A percentile compares a stretch with the other conserved stretches of the same genome.
phyloP scores from a whole-genome alignment of 2,797 vertebrate genomes.

The Salmo trutta region DNA sequence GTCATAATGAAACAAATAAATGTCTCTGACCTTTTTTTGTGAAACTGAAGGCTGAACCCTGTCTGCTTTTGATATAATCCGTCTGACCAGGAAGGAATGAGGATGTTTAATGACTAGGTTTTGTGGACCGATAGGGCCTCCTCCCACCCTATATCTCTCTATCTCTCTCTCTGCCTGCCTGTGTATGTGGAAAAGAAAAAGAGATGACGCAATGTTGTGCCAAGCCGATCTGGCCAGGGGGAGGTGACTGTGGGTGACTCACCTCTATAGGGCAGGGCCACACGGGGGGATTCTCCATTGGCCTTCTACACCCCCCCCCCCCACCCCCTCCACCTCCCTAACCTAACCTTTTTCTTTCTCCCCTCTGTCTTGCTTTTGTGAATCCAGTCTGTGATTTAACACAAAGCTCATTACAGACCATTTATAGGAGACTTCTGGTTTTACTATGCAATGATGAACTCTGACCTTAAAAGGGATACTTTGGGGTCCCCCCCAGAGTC shows the following conservation, averaged over 20 bases:
- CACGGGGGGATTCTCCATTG: no score
- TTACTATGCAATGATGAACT: background rate
- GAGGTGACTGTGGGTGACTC: background rate
- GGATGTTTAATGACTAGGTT: background rate
- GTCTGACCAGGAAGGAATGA: background rate
- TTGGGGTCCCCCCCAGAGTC: no score
- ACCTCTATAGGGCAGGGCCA: background rate
- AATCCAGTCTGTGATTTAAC: background rate
- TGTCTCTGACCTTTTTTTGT: background rate
- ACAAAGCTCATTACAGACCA: background rate
- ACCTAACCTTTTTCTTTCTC: background rate
- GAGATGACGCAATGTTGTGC: background rate
- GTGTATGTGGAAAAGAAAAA: background rate
- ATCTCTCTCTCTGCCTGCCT: background rate
- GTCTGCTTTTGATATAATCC: background rate
- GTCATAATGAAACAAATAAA: no score
- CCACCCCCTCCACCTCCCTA: no score
- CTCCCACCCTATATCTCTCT: background rate
- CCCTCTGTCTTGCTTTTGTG: background rate
- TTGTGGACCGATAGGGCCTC: background rate
- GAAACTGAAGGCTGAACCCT: background rate
- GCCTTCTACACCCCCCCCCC: background rate
- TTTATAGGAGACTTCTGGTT: background rate
- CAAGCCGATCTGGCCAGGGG: no score
- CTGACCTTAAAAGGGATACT: background rate